Evolutionary conservation across 2,888 invertebrate species (phyloP), one percentile per base, ranked within the genome.

Genomic region (Caenorhabditis sp.): DNA sequence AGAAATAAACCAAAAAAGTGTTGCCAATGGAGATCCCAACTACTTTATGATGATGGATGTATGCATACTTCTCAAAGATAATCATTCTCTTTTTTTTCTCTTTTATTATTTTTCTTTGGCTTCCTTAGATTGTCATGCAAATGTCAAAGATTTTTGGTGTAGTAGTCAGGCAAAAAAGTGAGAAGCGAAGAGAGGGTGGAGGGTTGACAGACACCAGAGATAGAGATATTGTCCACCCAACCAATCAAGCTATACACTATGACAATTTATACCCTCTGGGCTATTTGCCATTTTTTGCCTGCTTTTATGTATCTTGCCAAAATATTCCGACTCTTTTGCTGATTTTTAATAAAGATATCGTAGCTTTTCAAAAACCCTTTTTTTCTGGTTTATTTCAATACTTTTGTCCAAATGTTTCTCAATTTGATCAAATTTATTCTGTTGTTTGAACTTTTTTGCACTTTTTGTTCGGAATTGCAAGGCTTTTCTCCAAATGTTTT

Each of bases 101-200:
- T 6, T 43, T 43, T 43, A 17, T 43, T 43, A 36, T 43, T 3
- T 43, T 43, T 43, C 14, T 43, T 43, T 43, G 43, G 17, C 43
- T 43, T 43, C 43, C 43, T 43, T 14, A 43, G 43, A 43, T 43
- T 43, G 12, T 17, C 43, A 43, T 17, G 43, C 43, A 43, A 43
- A 43, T 43, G 43, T 43, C 43, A 43, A 43, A 43, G 43, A 43
- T 43, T 43, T 43, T 43, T 43, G 43, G 43, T 43, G 43, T 43
- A 43, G 12, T 31, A 31, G 43, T 14, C 17, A 17, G 5, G 36
- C 5, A 36, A 36, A 36, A 43, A 43, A 43, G 14, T 3, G 43
- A 17, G 43, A 17, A 43, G 17, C 6, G 14, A 17, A 17, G 12
- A 17, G 43, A 43, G 43, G 43, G 43, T 17, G 17, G 17, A 43